Percentiles rank a stretch among this genome's conserved stretches.
Conservation (phyloP, 2,113 vertebrate genomes). For the Gambusia holbrooki region DNA sequence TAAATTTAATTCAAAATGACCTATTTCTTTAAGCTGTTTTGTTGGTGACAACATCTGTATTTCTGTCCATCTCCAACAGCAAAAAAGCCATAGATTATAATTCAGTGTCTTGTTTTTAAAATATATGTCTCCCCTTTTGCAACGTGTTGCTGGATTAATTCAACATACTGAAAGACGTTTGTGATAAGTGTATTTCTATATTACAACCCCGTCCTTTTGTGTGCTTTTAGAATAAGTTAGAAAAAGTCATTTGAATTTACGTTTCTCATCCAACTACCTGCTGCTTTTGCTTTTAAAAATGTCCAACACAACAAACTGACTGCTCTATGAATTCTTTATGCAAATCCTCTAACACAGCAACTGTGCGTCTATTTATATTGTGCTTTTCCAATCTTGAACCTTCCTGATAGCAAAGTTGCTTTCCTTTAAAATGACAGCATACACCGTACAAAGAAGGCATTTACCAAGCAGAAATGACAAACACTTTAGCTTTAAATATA, state of each 20-base stretch:
- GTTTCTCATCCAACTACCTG: neutral
- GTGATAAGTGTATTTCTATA: slow-evolving; percentile 12
- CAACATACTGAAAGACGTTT: slow-evolving; percentile 26
- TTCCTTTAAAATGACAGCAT: neutral
- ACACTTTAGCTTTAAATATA: neutral
- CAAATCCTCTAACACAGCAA: neutral
- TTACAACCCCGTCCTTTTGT: neutral
- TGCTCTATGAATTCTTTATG: neutral
- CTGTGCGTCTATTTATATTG: neutral
- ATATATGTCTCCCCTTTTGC: neutral
- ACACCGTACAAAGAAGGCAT: neutral
- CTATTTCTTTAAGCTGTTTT: too few relatives aligned
- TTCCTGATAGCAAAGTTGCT: neutral
- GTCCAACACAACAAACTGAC: neutral
- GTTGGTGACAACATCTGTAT: neutral
- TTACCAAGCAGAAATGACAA: neutral
- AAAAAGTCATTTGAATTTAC: slow-evolving; percentile 30
- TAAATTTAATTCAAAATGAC: neutral
- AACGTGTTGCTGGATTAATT: slow-evolving; percentile 19
- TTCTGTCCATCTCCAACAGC: neutral
- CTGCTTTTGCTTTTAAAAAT: neutral
- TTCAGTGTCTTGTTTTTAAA: neutral
- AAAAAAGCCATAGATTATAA: slow-evolving; percentile 9
- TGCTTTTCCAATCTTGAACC: neutral
- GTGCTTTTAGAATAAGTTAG: neutral